Evolutionary conservation across 30 jellyfish, hydroid and myxozoan species (phyloP), one percentile per base, ranked within the genome.

Genomic region (Aurelia sp.): DNA sequence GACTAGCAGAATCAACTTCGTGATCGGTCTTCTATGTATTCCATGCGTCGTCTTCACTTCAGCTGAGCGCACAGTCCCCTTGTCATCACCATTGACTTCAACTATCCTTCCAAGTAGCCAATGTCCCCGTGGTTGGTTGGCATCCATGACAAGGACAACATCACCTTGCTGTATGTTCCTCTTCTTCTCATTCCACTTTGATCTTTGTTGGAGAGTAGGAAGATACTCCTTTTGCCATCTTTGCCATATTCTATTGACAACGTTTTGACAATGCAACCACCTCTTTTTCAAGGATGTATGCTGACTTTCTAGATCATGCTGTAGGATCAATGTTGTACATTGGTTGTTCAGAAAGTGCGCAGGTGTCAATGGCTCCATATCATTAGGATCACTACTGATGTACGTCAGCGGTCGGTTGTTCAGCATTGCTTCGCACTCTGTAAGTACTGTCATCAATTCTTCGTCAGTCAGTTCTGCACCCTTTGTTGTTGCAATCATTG

Each of bases 21-120:
- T 76, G 27, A 76, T 76, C 20, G 76, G 87, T 53, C 87, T 58
- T 53, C 57, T 51, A 47, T 76, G 75, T 55, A 40, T 16, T 24
- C 11, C 75, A 24, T 76, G 74, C 11, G 24, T 61, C 22, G 75
- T 58, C 75, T 61, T 33, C 24, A 58, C 74, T 58, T 51, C 87
- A 4, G 75, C 76, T 5, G 87, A 76, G 51, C 87, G 76, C 10
- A 76, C 87, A 21, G 33, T 51, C 9, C 87, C 76, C 33, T 58
- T 76, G 87, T 51, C 87, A 35, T 76, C 87, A 55, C 75, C 19
- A 61, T 53, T 55, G 31, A 76, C 74, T 12, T 65, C 75, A 55
- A 55, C 87, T 55, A 76, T 53, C 76, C 62, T 76, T 51, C 75
- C 87, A 8, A 76, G 44, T 61, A 76, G 15, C 87, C 87, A 76